phyloP scores from a whole-genome alignment of 2,113 vertebrate genomes.

The Dolichotis patagonum region DNA sequence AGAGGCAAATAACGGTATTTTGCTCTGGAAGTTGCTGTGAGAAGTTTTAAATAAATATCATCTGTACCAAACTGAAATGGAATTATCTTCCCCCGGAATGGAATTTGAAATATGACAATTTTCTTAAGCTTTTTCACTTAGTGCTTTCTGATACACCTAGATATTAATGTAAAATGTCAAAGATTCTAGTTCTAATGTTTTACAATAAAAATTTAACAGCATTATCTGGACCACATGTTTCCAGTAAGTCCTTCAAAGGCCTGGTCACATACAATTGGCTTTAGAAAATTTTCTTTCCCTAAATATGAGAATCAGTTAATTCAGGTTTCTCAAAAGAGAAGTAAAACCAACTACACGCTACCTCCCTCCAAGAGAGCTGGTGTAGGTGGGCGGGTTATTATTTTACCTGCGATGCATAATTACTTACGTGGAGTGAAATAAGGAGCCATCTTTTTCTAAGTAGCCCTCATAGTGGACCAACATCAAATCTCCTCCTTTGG shows the following conservation, averaged over 20 bases:
- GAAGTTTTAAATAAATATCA: conserved; percentile 50
- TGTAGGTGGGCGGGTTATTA: too few species aligned
- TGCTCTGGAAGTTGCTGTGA: not conserved
- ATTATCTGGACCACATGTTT: conserved; percentile 18
- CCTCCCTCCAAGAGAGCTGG: not conserved
- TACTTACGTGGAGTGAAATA: conserved; percentile 97
- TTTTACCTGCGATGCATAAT: not conserved
- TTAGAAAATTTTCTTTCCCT: conserved; percentile 24
- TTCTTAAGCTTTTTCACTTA: not conserved
- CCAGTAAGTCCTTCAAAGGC: not conserved
- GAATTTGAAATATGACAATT: conserved; percentile 5
- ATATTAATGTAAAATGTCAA: conserved; percentile 21
- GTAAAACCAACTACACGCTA: not conserved
- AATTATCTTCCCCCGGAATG: conserved; percentile 14
- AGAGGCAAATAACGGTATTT: not conserved
- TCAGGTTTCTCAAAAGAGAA: not conserved
- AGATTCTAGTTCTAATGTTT: conserved; percentile 36
- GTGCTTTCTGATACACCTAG: not conserved
- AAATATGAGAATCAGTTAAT: conserved; percentile 8
- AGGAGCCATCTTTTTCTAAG: conserved; percentile 93
- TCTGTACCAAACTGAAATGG: not conserved
- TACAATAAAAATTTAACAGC: conserved; percentile 9
- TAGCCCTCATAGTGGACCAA: conserved; percentile 95
- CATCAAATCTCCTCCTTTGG: conserved; percentile 95
- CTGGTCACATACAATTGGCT: not conserved